These are phyloP conservation scores for Tiliacea citrago DNA, from an alignment of 2,888 invertebrate species.

Conservation along the genomic window DNA sequence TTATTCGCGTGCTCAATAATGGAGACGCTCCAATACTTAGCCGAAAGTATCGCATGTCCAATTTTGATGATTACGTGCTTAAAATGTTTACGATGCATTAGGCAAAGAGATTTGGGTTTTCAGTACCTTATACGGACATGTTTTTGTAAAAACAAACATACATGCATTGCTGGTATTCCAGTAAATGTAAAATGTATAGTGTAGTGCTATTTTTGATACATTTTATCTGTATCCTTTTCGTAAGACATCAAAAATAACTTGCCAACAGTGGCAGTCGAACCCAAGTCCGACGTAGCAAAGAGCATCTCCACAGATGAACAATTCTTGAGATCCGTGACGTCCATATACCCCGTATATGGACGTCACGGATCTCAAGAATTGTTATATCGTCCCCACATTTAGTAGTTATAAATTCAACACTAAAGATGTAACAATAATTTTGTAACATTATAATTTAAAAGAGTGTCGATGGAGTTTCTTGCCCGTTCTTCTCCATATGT, in stretches of 20 bases:
- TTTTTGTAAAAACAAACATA: no score
- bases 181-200: background rate
- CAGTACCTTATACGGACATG: background rate
- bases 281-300: background rate
- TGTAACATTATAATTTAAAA: no score
- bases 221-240: background rate
- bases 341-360: no score
- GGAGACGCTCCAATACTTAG: slow-evolving; percentile 10
- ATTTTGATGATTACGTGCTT: slow-evolving; percentile 51
- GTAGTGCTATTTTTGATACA: no score
- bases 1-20: slow-evolving; percentile 54
- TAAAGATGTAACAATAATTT: no score
- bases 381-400: no score
- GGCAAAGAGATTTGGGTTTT: slow-evolving; percentile 32
- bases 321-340: no score
- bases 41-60: slow-evolving; percentile 41
- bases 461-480: no score
- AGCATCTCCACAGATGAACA: background rate
- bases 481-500: no score
- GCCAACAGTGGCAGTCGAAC: background rate
- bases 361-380: background rate
- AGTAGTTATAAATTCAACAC: no score
- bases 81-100: slow-evolving; percentile 47
- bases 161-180: background rate
- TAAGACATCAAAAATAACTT: background rate